phyloP scores from a whole-genome alignment of 2,113 vertebrate species.

The Podiceps cristatus region DNA sequence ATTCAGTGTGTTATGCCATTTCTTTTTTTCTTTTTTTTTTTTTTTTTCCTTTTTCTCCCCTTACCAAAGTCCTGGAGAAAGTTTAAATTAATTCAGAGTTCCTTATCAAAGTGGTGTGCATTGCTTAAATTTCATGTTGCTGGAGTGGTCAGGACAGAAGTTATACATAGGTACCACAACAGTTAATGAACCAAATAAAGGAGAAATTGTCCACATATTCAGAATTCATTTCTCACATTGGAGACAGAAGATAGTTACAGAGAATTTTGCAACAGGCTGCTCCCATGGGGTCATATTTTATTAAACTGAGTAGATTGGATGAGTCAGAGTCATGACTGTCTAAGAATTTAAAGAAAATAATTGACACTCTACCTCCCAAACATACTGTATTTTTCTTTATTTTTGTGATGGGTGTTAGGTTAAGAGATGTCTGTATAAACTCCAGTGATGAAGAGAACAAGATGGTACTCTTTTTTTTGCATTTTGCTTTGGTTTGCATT shows the following conservation, averaged over 20 bases:
- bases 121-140: not conserved
- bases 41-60: too few species aligned
- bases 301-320: not conserved
- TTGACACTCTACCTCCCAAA: not conserved
- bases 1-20: not conserved
- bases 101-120: not conserved
- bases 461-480: not conserved
- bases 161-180: not conserved
- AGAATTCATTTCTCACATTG: not conserved
- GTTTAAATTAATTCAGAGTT: not conserved
- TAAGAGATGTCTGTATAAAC: not conserved
- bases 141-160: not conserved
- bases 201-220: not conserved
- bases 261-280: conserved; percentile 15
- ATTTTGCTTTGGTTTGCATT: not conserved
- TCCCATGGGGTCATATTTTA: conserved; percentile 21
- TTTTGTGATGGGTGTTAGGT: not conserved
- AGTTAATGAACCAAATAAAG: not conserved
- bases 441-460: not conserved
- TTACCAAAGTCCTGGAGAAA: not conserved
- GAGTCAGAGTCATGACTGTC: conserved; percentile 15
- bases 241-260: not conserved
- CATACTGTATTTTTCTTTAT: not conserved
- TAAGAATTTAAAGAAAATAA: conserved; percentile 49
- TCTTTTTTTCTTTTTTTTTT: too few species aligned